These are phyloP conservation scores for Synodontis membranacea DNA, from an alignment of 2,113 vertebrate genomes.

Conservation along the genomic window DNA sequence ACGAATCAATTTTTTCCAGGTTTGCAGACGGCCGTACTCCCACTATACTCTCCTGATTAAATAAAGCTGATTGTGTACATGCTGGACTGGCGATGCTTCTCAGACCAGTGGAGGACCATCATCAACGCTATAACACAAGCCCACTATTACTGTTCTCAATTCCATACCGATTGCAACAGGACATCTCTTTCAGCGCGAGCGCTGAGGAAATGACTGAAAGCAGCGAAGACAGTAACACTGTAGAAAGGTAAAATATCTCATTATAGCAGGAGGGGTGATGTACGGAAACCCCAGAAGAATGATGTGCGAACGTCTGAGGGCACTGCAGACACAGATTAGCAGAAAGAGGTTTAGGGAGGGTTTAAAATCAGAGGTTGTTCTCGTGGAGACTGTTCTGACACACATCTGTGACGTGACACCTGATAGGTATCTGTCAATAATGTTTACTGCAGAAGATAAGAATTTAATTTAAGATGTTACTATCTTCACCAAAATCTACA, in stretches of 20 bases:
- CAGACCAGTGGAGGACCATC: not conserved
- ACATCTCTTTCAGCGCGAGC: not conserved
- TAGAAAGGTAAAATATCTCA: not conserved
- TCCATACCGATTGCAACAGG: not conserved
- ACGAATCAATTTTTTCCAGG: conserved; percentile 34
- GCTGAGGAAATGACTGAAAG: conserved; percentile 3
- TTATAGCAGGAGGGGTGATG: not conserved
- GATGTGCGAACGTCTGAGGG: not conserved
- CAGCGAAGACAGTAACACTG: not conserved
- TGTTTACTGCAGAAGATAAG: not conserved
- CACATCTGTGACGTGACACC: not conserved
- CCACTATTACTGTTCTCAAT: not conserved
- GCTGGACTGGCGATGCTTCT: not conserved
- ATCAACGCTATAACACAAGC: not conserved
- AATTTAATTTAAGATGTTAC: not conserved
- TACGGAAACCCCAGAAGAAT: not conserved
- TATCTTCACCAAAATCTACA: not conserved
- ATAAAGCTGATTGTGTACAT: conserved; percentile 7
- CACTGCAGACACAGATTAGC: not conserved
- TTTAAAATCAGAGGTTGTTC: not conserved
- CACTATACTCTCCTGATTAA: conserved; percentile 1
- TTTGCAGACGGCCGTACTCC: not conserved
- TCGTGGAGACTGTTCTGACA: not conserved
- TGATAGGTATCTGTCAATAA: not conserved
- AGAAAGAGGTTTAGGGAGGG: not conserved